phyloP scores from a whole-genome alignment of 2,888 invertebrate genomes.

The Acrobasis suavella region DNA sequence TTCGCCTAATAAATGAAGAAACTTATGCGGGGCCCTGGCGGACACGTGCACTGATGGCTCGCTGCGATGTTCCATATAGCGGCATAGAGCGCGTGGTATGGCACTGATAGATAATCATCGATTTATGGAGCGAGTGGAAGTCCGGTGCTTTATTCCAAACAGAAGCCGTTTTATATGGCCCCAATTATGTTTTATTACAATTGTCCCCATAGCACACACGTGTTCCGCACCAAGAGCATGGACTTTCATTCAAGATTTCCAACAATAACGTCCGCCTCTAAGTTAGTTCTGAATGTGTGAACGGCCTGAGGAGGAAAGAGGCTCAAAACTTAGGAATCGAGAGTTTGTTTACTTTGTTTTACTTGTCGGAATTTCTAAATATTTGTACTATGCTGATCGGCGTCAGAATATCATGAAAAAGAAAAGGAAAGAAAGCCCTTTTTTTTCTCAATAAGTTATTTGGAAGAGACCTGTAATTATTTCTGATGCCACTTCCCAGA shows the following conservation, averaged over 20 bases:
- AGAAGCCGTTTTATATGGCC: background rate
- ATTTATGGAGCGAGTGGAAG: background rate
- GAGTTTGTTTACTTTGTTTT: background rate
- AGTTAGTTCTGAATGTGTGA: background rate
- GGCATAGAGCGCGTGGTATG: too few relatives aligned
- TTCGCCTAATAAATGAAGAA: too few relatives aligned
- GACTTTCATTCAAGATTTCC: too few relatives aligned
- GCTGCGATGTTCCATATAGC: constrained; percentile 2
- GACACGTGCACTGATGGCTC: constrained; percentile 25
- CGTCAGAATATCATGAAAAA: too few relatives aligned
- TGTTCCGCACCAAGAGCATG: background rate
- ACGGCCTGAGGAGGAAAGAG: background rate
- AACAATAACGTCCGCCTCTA: background rate
- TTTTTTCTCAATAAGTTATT: too few relatives aligned
- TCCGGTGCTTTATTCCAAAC: background rate
- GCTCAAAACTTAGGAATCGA: background rate
- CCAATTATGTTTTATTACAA: background rate
- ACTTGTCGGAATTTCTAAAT: too few relatives aligned
- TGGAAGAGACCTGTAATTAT: too few relatives aligned
- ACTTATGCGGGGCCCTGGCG: background rate
- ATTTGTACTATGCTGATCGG: too few relatives aligned
- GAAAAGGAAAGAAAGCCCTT: too few relatives aligned
- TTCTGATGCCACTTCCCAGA: too few relatives aligned
- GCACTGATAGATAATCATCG: constrained; percentile 13
- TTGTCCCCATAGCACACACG: background rate